Base-by-base conservation (phyloP, 2,888 invertebrate species). In the Eulithis testata region DNA sequence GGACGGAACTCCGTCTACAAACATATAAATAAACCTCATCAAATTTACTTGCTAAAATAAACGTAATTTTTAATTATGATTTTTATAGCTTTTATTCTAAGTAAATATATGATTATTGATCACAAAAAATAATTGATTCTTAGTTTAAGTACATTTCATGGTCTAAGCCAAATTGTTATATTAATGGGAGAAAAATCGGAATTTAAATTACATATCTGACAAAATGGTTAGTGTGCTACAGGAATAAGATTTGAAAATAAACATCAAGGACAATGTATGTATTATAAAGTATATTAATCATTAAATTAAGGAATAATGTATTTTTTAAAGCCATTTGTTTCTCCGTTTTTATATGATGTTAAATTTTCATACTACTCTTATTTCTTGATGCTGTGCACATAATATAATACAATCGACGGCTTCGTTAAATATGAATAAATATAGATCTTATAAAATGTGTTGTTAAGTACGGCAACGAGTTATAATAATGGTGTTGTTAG, bases 171-270 rank as follows among this genome's bases (percentile, higher is more conserved):
- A 91, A 91, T 90, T 88, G 84, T 91, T 89, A 69, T 56, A 84
- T 91, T 89, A 91, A 90, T 85, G 85, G 90, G 91, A 90, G 88
- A 89, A 91, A 87, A 91, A 90, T 90, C 91, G 86, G 92, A 93
- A 93, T 93, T 93, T 93, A 93, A 90, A 91, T 90, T 82, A 93
- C 93, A 93, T 93, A 93, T 93, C 93, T 91, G 90, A 91, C 89
- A 92, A 91, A 90, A 92, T 92, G 93, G 93, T 93, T 93, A 93
- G 93, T 93, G 93, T 92, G 90, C 89, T 93, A 93, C 91, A 88
- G 72, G 68, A 73, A 88, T 92, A 91, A 91, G 91, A 87, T 87
- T 87, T 86, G 86, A 85, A 85, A 81, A 83, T 83, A 88, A 89
- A 84, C 90, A 90, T 87, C 89, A 91, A 89, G 85, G 89, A 89